phyloP scores from a whole-genome alignment of 1,140 invertebrate species.

The Rhysida immarginata region DNA sequence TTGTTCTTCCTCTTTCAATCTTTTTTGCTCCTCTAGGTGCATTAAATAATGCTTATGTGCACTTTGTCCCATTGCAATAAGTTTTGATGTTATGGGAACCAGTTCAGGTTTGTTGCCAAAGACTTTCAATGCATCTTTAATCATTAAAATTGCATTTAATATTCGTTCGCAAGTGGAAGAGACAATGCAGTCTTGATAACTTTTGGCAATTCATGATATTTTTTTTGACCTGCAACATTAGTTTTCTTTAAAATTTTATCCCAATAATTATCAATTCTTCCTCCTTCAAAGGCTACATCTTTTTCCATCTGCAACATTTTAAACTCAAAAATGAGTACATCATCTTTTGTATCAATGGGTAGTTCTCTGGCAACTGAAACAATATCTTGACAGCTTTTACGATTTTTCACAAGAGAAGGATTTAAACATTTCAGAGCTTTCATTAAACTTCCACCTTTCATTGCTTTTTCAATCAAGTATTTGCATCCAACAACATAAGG shows the following conservation, averaged over 20 bases:
- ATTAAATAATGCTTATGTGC: not conserved
- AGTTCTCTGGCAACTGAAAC: not conserved
- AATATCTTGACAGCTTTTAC: not conserved
- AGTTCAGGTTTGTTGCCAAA: not conserved
- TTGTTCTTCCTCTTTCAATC: not conserved
- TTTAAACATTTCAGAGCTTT: not conserved
- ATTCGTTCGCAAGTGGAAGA: not conserved
- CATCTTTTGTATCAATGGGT: not conserved
- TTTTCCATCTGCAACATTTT: not conserved
- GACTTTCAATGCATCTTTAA: not conserved
- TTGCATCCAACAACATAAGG: not conserved
- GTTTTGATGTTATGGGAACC: not conserved
- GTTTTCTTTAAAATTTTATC: not conserved
- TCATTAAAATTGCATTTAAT: not conserved
- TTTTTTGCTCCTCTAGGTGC: not conserved
- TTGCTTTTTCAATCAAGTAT: not conserved
- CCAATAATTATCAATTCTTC: not conserved
- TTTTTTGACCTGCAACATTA: not conserved
- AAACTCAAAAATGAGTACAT: not conserved
- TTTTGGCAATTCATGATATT: not conserved
- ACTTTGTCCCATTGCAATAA: not conserved
- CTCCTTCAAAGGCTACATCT: not conserved
- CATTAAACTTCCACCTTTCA: not conserved
- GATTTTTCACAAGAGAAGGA: not conserved
- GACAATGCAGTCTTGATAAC: not conserved